A percentile compares a stretch with the other conserved stretches of the same genome.
These are phyloP conservation scores for Machimus atricapillus DNA, from an alignment of 2,888 invertebrate genomes.

Conservation along the genomic window DNA sequence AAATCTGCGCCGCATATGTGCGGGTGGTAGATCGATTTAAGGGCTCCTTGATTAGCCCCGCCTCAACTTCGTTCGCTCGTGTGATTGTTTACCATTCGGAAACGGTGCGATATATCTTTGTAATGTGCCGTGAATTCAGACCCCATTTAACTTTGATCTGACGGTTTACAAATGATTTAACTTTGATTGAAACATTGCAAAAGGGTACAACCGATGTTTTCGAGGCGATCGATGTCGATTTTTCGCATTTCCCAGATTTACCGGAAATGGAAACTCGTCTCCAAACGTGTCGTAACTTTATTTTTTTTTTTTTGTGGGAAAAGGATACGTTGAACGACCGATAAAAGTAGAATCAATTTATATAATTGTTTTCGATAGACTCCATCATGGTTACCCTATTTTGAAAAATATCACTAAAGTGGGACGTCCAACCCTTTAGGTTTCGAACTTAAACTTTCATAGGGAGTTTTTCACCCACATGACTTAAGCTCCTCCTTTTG, in stretches of 20 bases:
- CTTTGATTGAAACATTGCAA: slow-evolving; percentile 27
- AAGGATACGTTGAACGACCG: neutral
- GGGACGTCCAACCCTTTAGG: neutral
- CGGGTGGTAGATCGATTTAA: neutral
- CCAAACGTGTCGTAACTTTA: neutral
- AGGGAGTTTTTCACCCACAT: neutral
- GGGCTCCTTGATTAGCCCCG: slow-evolving; percentile 22
- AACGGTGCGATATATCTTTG: slow-evolving; percentile 38
- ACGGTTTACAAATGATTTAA: slow-evolving; percentile 46
- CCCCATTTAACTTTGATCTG: slow-evolving; percentile 45
- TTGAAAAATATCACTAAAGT: neutral
- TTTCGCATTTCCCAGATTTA: neutral
- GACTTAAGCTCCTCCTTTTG: neutral
- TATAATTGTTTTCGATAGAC: neutral
- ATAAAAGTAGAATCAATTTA: neutral
- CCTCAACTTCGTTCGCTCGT: slow-evolving; percentile 33
- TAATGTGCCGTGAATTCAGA: slow-evolving; percentile 42
- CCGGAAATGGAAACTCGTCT: neutral
- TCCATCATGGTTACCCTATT: neutral
- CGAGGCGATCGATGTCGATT: neutral
- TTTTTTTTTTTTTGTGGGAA: neutral
- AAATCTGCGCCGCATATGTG: neutral
- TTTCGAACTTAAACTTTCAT: neutral
- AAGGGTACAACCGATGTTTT: neutral
- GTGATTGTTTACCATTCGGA: slow-evolving; percentile 39